Evolutionary conservation across 2,797 vertebrate genomes (phyloP).

Genomic region (Picus viridis): DNA sequence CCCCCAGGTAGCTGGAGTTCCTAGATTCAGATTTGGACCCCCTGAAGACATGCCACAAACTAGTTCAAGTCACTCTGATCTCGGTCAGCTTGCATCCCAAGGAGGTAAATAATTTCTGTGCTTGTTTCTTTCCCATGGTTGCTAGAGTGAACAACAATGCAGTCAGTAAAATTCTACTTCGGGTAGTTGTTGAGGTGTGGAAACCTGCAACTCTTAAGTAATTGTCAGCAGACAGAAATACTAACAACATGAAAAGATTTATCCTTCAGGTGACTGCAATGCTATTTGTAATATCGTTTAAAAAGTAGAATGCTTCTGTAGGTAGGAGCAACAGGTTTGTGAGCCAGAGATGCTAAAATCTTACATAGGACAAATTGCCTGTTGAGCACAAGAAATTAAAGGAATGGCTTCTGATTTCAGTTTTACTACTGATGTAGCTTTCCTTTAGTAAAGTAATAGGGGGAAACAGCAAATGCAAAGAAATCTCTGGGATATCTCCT

Average conservation of each 20-base stretch:
- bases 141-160: not conserved
- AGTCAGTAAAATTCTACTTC: not conserved
- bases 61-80: constrained; percentile 92
- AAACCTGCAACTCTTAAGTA: not conserved
- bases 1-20: constrained; percentile 93
- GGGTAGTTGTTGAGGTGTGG: not conserved
- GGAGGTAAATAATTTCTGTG: constrained; percentile 82
- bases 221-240: not conserved
- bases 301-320: not conserved
- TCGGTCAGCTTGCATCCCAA: constrained; percentile 94
- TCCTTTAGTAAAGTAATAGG: not conserved
- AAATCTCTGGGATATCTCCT: not conserved
- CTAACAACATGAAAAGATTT: not conserved
- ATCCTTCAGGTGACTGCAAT: not conserved
- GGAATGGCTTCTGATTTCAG: not conserved
- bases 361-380: not conserved
- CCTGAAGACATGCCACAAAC: constrained; percentile 92
- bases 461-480: not conserved
- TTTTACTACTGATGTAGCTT: not conserved
- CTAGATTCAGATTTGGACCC: constrained; percentile 89
- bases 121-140: not conserved
- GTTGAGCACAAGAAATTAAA: not conserved
- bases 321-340: not conserved
- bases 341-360: not conserved
- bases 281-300: not conserved